These are phyloP conservation scores for Macquaria australasica DNA, from an alignment of 2,113 vertebrate species.

Conservation along the genomic window DNA sequence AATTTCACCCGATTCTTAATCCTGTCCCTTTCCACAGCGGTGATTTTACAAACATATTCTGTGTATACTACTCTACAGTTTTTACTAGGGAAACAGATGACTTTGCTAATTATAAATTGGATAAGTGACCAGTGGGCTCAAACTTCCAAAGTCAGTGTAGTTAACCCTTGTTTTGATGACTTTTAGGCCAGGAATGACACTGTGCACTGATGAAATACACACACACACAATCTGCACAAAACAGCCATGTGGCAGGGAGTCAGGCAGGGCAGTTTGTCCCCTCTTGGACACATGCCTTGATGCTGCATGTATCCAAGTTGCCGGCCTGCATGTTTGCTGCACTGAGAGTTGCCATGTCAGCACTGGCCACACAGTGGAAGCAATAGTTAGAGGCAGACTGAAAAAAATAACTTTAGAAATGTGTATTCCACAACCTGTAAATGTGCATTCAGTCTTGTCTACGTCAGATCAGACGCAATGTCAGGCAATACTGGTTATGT, in stretches of 20 bases:
- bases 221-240: not conserved
- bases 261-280: conserved; percentile 40
- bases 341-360: conserved; percentile 70
- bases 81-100: not conserved
- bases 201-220: conserved; percentile 8
- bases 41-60: not conserved
- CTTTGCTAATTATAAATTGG: not conserved
- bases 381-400: conserved; percentile 41
- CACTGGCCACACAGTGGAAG: conserved; percentile 58
- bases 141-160: not conserved
- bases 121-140: not conserved
- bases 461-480: conserved; percentile 1
- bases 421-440: conserved; percentile 13
- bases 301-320: conserved; percentile 51
- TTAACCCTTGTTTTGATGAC: conserved; percentile 9
- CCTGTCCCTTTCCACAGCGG: not conserved
- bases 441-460: not conserved
- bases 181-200: not conserved
- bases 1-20: not conserved
- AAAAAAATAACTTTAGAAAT: conserved; percentile 37
- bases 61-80: not conserved
- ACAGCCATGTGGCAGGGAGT: conserved; percentile 28
- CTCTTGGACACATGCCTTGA: conserved; percentile 68
- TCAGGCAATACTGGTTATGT: conserved; percentile 13
- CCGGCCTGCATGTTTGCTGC: conserved; percentile 44